Evolutionary conservation across 2,888 invertebrate genomes (phyloP).

Genomic region (Suillia variegata): DNA sequence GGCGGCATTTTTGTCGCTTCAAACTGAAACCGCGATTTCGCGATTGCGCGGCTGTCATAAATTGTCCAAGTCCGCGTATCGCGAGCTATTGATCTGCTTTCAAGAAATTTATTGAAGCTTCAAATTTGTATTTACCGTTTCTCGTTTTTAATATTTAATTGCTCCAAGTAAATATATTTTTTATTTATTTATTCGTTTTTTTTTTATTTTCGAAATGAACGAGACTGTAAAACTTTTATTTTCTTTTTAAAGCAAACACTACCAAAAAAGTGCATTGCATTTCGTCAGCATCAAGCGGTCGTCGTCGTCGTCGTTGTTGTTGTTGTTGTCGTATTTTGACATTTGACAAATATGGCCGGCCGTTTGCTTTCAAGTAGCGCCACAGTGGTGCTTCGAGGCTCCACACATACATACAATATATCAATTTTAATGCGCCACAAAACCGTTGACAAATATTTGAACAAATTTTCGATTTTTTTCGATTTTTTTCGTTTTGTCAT

Average conservation of each 20-base stretch:
- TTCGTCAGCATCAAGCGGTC: background rate
- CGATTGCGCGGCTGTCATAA: background rate
- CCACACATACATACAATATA: background rate
- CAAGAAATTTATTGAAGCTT: background rate
- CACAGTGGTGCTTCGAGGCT: slow-evolving; percentile 1
- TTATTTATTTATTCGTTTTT: slow-evolving; percentile 27
- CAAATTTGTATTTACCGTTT: background rate
- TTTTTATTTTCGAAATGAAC: background rate
- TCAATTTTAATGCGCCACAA: background rate
- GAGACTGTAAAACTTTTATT: background rate
- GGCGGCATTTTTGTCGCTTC: too few species aligned
- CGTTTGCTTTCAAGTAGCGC: slow-evolving; percentile 9
- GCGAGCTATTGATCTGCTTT: background rate
- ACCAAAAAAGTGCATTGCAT: slow-evolving; percentile 3
- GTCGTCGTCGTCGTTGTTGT: background rate
- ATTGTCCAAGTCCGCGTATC: too few species aligned
- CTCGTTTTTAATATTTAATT: background rate
- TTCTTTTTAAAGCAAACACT: background rate
- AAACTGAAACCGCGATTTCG: too few species aligned
- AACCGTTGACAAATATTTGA: slow-evolving; percentile 5
- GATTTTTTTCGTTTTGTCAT: background rate
- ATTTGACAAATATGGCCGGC: slow-evolving; percentile 22
- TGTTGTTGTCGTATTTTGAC: slow-evolving; percentile 7
- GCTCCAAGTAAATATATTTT: background rate
- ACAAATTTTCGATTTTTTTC: slow-evolving; percentile 13